Evolutionary conservation across 2,888 invertebrate genomes (phyloP).

Genomic region (Orthosia incerta): DNA sequence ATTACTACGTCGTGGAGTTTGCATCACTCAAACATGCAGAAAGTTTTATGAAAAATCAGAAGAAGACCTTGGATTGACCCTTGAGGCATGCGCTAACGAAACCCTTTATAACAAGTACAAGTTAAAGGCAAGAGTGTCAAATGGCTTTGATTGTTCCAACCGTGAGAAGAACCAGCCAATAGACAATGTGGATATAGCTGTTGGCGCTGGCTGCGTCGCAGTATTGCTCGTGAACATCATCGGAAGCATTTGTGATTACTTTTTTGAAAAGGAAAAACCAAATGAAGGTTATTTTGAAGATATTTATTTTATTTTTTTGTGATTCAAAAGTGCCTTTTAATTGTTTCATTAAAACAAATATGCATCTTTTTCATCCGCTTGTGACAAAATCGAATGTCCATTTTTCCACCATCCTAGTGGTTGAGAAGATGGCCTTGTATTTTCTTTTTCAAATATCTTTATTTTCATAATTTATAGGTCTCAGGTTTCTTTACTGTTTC

Average conservation of each 20-base stretch:
- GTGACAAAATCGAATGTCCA: too few species aligned
- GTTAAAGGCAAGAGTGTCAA: slow-evolving; percentile 49
- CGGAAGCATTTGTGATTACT: slow-evolving; percentile 49
- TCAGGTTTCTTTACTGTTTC: slow-evolving; percentile 67
- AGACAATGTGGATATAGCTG: slow-evolving; percentile 41
- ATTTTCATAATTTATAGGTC: slow-evolving; percentile 22
- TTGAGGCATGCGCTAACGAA: slow-evolving; percentile 63
- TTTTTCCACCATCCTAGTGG: background rate
- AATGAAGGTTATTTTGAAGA: slow-evolving; percentile 18
- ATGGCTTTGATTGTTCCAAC: slow-evolving; percentile 34
- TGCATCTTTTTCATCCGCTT: too few species aligned
- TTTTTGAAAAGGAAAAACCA: background rate
- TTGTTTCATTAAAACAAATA: background rate
- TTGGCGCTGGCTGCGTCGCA: slow-evolving; percentile 19
- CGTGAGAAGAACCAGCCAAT: slow-evolving; percentile 18
- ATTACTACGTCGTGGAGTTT: too few species aligned
- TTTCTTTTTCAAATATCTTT: background rate
- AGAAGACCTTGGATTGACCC: slow-evolving; percentile 2
- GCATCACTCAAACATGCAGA: too few species aligned
- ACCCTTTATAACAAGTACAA: slow-evolving; percentile 45
- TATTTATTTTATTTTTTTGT: background rate
- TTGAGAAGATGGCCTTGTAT: background rate
- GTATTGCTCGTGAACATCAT: slow-evolving; percentile 48
- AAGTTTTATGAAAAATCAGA: too few species aligned
- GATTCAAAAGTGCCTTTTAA: background rate